Evolutionary conservation across 1,140 invertebrate species (phyloP).

Genomic region (Propsilocerus akamusi): DNA sequence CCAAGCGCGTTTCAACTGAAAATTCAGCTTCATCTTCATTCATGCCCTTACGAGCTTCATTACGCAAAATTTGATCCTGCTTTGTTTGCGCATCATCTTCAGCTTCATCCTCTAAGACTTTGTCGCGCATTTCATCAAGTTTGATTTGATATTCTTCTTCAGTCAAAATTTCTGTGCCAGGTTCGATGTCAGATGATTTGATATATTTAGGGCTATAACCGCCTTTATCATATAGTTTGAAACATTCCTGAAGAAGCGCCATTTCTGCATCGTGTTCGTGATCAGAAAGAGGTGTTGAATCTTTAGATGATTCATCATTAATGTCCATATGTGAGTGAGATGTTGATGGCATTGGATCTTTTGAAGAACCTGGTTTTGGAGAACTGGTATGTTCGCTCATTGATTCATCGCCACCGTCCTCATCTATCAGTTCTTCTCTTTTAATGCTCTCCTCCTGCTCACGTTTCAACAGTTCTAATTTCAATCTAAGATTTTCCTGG

Average conservation of each 20-base stretch:
- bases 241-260: constrained; percentile 36
- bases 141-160: constrained; percentile 62
- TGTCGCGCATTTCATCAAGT: constrained; percentile 49
- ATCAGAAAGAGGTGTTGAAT: too few species aligned
- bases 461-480: constrained; percentile 76
- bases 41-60: constrained; percentile 80
- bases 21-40: constrained; percentile 77
- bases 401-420: constrained; percentile 13
- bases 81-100: constrained; percentile 18
- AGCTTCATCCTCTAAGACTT: constrained; percentile 27
- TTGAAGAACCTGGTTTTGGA: constrained; percentile 9
- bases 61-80: constrained; percentile 41
- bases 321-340: background rate
- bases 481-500: constrained; percentile 75
- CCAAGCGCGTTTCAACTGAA: constrained; percentile 73
- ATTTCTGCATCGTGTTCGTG: constrained; percentile 23
- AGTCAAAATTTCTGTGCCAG: constrained; percentile 60
- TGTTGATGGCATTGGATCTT: constrained; percentile 9
- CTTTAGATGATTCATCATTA: constrained; percentile 4
- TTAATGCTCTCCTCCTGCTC: constrained; percentile 50
- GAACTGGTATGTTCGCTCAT: constrained; percentile 10
- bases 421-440: constrained; percentile 19
- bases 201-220: constrained; percentile 71
- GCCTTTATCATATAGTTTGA: constrained; percentile 55
- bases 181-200: constrained; percentile 47